These are phyloP conservation scores for Chauna torquata DNA, from an alignment of 2,113 vertebrate species.

Conservation along the genomic window DNA sequence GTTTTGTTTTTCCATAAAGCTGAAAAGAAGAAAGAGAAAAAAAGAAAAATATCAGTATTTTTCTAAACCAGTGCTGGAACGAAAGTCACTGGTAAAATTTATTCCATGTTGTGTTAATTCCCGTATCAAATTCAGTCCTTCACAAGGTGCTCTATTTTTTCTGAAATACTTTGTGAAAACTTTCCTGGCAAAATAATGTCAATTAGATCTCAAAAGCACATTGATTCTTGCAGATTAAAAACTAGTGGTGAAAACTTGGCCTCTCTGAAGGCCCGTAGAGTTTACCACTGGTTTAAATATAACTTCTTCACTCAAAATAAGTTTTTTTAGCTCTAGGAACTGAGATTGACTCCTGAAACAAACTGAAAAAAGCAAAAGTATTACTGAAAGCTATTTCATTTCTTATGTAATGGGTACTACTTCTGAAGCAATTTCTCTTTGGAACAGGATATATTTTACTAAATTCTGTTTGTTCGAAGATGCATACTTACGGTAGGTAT, in stretches of 20 bases:
- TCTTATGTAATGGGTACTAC: not conserved
- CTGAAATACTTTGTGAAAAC: not conserved
- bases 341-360: not conserved
- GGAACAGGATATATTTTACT: not conserved
- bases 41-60: not conserved
- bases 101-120: not conserved
- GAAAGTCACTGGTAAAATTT: not conserved
- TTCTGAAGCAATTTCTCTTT: not conserved
- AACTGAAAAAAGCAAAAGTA: not conserved
- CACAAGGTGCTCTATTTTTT: not conserved
- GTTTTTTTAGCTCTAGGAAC: not conserved
- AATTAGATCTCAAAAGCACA: not conserved
- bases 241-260: not conserved
- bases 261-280: not conserved
- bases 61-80: not conserved
- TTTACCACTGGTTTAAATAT: not conserved
- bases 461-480: not conserved
- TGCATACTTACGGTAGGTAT: not conserved
- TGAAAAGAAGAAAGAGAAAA: not conserved
- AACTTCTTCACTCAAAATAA: not conserved
- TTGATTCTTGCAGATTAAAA: not conserved
- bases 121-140: not conserved
- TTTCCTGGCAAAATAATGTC: slow-evolving; percentile 8
- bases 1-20: not conserved
- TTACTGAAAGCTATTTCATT: not conserved